Base-by-base conservation (phyloP, 1,140 invertebrate species). In the Steinernema feltiae region DNA sequence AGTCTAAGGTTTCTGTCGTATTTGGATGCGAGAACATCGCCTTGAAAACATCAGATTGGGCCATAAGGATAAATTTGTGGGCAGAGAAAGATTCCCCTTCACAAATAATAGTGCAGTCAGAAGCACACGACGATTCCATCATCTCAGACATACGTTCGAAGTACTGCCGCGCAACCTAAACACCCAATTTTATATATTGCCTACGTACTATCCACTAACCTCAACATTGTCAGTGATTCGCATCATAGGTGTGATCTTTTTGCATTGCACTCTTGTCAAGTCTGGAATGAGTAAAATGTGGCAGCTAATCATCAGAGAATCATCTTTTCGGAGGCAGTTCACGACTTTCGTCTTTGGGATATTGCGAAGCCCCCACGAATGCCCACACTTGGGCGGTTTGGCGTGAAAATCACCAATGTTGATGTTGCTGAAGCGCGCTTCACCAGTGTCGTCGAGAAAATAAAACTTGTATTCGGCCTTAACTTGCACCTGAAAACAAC, bases 401-500 rank as follows among this genome's bases (percentile, higher is more conserved):
- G 86, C 84, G 75, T 86, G 83, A 76, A 85, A 85, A 48, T 85
- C 84, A 18, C 84, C 84, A 30, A 85, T 85, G 46, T 85, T 85
- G 7, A 85, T 83, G 48, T 85, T 86, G 41, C 73, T 63, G 48
- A 82, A 81, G 18, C 72, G 72, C 17, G 82, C 53, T 63, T 76
- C 46, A 21, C 79, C 83, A 15, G 72, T 70, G 48, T 85, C 84
- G 71, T 85, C 83, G 30, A 85, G 48, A 46, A 85, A 85, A 69
- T 84, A 85, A 76, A 85, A 85, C 27, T 78, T 75, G 71, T 85
- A 85, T 72, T 85, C 84, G 1, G 84, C 84, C 21, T 85, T 84
- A 2, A 85, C 77, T 21, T 48, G 75, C 35, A 78, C 77, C 77
- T 78, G 69, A 18, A 79, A 79, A n/a, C n/a, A n/a, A n/a, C n/a